phyloP scores from a whole-genome alignment of 2,113 vertebrate genomes.

The Ramphastos sulfuratus region DNA sequence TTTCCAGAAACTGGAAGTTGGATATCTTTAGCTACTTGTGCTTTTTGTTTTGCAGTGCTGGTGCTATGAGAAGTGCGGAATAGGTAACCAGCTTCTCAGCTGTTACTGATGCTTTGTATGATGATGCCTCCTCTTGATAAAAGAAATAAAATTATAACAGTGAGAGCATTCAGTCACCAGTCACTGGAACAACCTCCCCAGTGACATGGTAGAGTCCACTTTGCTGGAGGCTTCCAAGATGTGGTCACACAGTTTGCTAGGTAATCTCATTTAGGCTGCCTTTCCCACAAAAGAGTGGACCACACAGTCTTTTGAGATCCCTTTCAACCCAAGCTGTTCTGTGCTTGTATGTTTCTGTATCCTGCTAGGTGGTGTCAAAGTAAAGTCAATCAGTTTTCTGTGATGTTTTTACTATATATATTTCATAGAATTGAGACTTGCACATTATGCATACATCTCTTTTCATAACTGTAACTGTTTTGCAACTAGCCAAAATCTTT shows the following conservation, averaged over 20 bases:
- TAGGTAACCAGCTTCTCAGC: neutral
- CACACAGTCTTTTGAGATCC: neutral
- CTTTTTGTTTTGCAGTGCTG: neutral
- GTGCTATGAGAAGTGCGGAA: neutral
- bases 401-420: neutral
- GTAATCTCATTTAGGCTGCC: neutral
- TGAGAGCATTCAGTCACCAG: neutral
- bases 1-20: neutral
- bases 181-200: neutral
- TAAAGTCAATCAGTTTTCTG: neutral
- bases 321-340: neutral
- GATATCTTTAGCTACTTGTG: neutral
- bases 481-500: neutral
- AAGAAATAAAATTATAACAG: neutral
- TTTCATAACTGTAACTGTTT: neutral
- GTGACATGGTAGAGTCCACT: neutral
- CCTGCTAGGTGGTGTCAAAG: neutral
- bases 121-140: neutral
- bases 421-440: neutral
- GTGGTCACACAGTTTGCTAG: neutral
- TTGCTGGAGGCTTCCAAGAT: neutral
- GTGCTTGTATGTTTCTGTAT: neutral
- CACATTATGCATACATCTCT: neutral
- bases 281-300: neutral
- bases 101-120: neutral